Evolutionary conservation across 2,797 vertebrate species (phyloP), one percentile per base, ranked within the genome.

Genomic region (Myotis daubentonii): DNA sequence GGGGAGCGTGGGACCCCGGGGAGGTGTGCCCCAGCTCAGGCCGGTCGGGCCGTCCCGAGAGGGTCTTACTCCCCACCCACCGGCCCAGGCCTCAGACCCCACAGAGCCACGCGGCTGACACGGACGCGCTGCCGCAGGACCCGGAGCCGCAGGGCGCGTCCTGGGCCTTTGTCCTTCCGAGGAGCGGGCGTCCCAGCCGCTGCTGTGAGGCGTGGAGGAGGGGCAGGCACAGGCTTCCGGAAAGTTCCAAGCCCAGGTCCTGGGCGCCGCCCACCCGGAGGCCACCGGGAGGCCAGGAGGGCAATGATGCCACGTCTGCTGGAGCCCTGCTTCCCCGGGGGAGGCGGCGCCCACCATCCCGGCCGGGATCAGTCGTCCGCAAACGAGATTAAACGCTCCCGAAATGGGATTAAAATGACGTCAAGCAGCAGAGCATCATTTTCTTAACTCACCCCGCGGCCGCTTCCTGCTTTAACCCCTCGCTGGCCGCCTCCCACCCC

Each of bases 331-430:
- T 96, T 97, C 95, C 93, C 93, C 78, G 3, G 94, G 97, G 96
- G 96, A 98, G 82, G 82, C 95, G 66, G 23, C 1, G 3, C 92
- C 96, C 95, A 96, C 93, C 92, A 28, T 79, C 95, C 91, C 97
- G 91, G 96, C 95, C 97, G 97, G 97, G 97, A 97, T 97, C 97
- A 97, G 90, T 97, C 98, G 97, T 44, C 87, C 38, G n/a, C 96
- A 97, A 98, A 98, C 96, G 96, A 97, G 97, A 98, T 98, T 98
- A 98, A 97, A 97, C 51, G 96, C 94, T 96, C 90, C 97, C 94
- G 96, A 98, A 98, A 98, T 97, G 88, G 98, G 98, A 98, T 99
- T 98, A 98, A 97, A 98, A 98, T 98, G 98, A 98, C 97, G 95
- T 97, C 97, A 98, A 97, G 96, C 92, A 94, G 97, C 98, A 98